Evolutionary conservation across 2,113 vertebrate species (phyloP), one percentile per base, ranked within the genome.

Genomic region (Nycticebus coucang): DNA sequence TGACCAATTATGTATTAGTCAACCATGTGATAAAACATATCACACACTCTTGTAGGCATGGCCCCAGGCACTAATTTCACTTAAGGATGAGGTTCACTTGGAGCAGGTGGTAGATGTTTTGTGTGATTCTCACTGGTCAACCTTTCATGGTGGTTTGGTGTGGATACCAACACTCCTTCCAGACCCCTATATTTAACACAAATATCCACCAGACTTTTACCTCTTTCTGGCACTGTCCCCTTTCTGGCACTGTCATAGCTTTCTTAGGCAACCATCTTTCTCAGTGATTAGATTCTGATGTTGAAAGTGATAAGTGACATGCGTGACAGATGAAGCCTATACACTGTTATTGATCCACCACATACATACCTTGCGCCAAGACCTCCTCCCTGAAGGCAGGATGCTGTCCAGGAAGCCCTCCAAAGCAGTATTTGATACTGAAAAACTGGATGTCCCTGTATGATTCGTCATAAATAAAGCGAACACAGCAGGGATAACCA

Each of bases 401-500:
- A 1, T 4, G 1, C 68, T 28, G 41, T 50, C 89, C 14, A 0
- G 74, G 95, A 33, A 78, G 84, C 77, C 85, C 77, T 93, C 94
- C 74, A 77, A 10, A 94, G 96, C 89, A 97, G 96, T 59, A 88
- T 89, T 69, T 93, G 97, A 82, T 89, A 95, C 94, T 95, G 89
- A 94, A 96, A 96, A 96, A 96, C 83, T 94, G 95, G 89, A 95
- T 94, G 79, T 93, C 87, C 96, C 92, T 96, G 96, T 95, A 96
- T 94, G 93, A 97, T 79, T 96, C 82, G 79, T 96, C 91, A 91
- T 2, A 93, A 91, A 79, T 59, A 86, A 85, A 97, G 96, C 89
- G 82, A 95, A 96, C 93, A 95, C 83, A 95, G 94, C 92, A 96
- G 94, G 91, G 86, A 88, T 94, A 94, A 82, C 95, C 93, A 79